Percentiles rank a stretch among this genome's conserved stretches.
phyloP scores from a whole-genome alignment of 1,140 invertebrate genomes.

The Drosophila novamexicana region DNA sequence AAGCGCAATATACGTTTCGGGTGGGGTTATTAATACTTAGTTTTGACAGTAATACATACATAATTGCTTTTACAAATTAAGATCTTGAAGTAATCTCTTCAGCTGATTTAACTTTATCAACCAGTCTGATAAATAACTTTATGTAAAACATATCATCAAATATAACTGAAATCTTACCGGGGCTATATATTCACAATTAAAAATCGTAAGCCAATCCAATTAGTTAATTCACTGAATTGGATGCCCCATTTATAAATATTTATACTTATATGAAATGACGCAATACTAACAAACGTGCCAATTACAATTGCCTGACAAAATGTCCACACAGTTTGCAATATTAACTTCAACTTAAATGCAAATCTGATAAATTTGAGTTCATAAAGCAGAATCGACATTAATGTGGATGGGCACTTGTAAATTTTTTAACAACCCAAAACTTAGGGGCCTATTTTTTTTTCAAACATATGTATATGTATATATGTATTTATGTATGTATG shows the following conservation, averaged over 20 bases:
- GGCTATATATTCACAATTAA: too few species aligned
- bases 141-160: too few species aligned
- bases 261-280: constrained; percentile 23
- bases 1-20: constrained; percentile 15
- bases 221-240: constrained; percentile 18
- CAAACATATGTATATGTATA: too few species aligned
- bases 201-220: not conserved
- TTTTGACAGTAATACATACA: constrained; percentile 29
- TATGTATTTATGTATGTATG: not conserved
- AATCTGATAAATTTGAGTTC: too few species aligned
- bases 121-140: not conserved
- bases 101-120: constrained; percentile 19
- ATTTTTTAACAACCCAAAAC: too few species aligned
- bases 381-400: too few species aligned
- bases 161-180: too few species aligned
- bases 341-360: not conserved
- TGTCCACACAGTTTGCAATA: constrained; percentile 15
- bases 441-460: too few species aligned
- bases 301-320: constrained; percentile 71
- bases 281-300: constrained; percentile 69
- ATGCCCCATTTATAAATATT: constrained; percentile 15
- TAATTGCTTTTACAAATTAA: constrained; percentile 1
- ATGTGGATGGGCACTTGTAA: too few species aligned
- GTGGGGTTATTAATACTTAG: constrained; percentile 27
- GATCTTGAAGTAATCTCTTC: constrained; percentile 2